phyloP scores from a whole-genome alignment of 1,140 invertebrate species.

The Oncopeltus fasciatus region DNA sequence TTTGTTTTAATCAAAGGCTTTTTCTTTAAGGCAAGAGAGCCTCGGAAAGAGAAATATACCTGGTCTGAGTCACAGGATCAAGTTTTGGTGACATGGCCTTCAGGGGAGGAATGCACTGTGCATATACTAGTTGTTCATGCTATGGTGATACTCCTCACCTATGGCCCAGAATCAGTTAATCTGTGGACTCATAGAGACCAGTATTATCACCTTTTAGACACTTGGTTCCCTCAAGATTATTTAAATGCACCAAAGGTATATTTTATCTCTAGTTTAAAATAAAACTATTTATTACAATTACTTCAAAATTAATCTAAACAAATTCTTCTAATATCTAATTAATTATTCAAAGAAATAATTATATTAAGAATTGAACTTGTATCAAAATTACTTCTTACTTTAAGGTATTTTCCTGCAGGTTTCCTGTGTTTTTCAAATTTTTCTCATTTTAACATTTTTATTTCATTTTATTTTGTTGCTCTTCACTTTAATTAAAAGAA shows the following conservation, averaged over 20 bases:
- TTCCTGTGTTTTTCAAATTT: too few species aligned
- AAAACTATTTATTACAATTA: too few species aligned
- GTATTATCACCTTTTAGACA: conserved; percentile 49
- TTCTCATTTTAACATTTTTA: too few species aligned
- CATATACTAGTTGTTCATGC: conserved; percentile 84
- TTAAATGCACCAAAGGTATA: conserved; percentile 32
- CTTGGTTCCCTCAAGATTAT: conserved; percentile 54
- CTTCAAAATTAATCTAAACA: too few species aligned
- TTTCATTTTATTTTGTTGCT: too few species aligned
- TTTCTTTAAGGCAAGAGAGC: conserved; percentile 30
- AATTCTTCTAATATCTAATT: too few species aligned
- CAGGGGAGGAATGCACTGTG: conserved; percentile 66
- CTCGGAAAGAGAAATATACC: conserved; percentile 32
- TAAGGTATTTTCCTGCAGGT: too few species aligned
- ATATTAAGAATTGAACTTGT: too few species aligned
- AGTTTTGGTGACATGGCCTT: conserved; percentile 68
- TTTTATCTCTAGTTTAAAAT: too few species aligned
- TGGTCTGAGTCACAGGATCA: conserved; percentile 41
- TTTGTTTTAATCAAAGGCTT: neutral
- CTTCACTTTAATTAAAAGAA: too few species aligned
- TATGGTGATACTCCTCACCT: conserved; percentile 83
- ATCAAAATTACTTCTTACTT: too few species aligned
- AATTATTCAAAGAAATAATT: too few species aligned
- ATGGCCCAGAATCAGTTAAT: conserved; percentile 36
- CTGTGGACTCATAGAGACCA: conserved; percentile 11